phyloP scores from a whole-genome alignment of 2,888 invertebrate genomes.

The Branchipolynoe longqiensis region DNA sequence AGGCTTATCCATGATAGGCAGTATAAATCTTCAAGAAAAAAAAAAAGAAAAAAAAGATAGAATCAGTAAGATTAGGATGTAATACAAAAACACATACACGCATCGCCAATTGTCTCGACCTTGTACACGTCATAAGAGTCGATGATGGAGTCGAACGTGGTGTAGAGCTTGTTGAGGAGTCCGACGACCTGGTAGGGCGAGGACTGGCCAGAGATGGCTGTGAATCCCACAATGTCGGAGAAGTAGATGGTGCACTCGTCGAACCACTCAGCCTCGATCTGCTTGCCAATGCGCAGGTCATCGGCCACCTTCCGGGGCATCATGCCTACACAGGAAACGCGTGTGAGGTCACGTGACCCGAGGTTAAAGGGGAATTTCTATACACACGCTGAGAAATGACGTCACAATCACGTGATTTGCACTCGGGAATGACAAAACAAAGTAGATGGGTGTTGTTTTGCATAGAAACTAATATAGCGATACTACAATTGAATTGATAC shows the following conservation, averaged over 20 bases:
- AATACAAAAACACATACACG: constrained; percentile 72
- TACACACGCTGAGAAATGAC: too few species aligned
- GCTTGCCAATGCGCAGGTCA: constrained; percentile 71
- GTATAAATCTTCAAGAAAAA: too few species aligned
- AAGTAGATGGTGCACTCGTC: constrained; percentile 77
- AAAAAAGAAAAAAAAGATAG: too few species aligned
- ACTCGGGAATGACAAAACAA: neutral
- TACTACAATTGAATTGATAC: neutral
- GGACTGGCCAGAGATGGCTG: constrained; percentile 72
- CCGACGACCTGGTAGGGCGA: constrained; percentile 72
- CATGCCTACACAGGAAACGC: constrained; percentile 77
- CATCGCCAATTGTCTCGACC: constrained; percentile 75
- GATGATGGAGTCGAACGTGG: constrained; percentile 76
- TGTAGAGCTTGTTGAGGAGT: constrained; percentile 77
- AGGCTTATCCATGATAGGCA: too few species aligned
- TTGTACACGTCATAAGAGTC: constrained; percentile 74
- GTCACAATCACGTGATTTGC: too few species aligned
- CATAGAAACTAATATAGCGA: neutral
- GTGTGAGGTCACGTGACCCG: too few species aligned
- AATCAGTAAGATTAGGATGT: neutral
- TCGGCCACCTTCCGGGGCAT: constrained; percentile 76
- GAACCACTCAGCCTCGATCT: constrained; percentile 72
- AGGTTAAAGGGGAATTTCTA: too few species aligned
- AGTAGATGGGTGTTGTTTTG: neutral
- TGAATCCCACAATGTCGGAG: constrained; percentile 77